Percentiles rank a stretch among this genome's conserved stretches.
These are phyloP conservation scores for Fukomys damarensis DNA, from an alignment of 2,113 vertebrate genomes.

Conservation along the genomic window DNA sequence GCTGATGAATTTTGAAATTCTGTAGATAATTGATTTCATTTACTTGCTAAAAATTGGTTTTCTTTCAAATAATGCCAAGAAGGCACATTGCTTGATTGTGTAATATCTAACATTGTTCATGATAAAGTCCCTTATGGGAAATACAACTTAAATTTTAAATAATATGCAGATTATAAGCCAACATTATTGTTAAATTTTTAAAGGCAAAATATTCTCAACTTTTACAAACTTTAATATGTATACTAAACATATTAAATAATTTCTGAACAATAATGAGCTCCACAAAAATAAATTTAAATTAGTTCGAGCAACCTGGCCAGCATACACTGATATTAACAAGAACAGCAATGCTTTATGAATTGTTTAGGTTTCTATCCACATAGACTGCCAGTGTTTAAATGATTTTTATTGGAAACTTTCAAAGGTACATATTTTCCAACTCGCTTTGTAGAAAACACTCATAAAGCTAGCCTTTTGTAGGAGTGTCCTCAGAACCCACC, in stretches of 20 bases:
- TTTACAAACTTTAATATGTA: background rate
- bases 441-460: background rate
- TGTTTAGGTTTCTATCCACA: background rate
- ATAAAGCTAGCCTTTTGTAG: background rate
- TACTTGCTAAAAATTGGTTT: background rate
- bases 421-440: background rate
- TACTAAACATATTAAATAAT: conserved; percentile 24
- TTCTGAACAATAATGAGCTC: conserved; percentile 35
- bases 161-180: background rate
- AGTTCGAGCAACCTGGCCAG: background rate
- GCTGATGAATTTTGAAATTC: conserved; percentile 18
- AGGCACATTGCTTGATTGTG: background rate
- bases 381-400: background rate
- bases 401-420: background rate
- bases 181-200: conserved; percentile 27
- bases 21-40: background rate
- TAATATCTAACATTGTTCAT: background rate
- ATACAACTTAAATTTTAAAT: conserved; percentile 18
- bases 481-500: background rate
- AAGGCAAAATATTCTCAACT: background rate
- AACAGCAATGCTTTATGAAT: background rate
- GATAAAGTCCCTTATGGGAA: background rate
- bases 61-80: background rate
- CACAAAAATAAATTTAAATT: background rate
- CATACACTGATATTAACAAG: background rate